Conservation (phyloP, 2,888 invertebrate species). For the Hydroisotoma schaefferi region DNA sequence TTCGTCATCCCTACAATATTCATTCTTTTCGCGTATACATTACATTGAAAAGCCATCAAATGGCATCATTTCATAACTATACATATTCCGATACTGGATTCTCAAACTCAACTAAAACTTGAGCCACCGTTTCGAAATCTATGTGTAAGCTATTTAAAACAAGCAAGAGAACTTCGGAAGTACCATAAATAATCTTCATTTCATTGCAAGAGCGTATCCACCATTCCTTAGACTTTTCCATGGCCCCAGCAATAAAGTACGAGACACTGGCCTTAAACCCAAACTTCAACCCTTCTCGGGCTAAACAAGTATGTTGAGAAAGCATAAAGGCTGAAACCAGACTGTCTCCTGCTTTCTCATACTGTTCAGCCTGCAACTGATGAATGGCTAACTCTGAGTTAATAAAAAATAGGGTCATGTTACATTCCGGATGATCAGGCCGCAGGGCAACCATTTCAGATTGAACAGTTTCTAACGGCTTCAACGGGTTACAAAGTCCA, state of each 20-base stretch:
- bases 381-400: neutral
- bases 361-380: neutral
- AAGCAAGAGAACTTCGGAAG: neutral
- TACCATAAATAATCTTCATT: neutral
- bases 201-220: neutral
- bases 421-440: neutral
- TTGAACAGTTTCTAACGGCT: neutral
- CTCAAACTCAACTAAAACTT: too few relatives aligned
- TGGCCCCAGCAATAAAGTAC: neutral
- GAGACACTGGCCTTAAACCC: neutral
- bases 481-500: too few relatives aligned
- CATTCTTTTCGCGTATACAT: too few relatives aligned
- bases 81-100: too few relatives aligned
- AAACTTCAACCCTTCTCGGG: neutral
- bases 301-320: neutral
- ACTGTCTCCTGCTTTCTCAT: neutral
- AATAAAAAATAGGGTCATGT: slow-evolving; percentile 5
- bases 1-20: too few relatives aligned
- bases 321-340: slow-evolving; percentile 1
- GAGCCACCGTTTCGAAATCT: too few relatives aligned
- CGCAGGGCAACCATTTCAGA: slow-evolving; percentile 1
- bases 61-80: too few relatives aligned
- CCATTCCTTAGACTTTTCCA: neutral
- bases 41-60: too few relatives aligned
- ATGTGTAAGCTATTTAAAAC: too few relatives aligned